A percentile compares a stretch with the other conserved stretches of the same genome.
These are phyloP conservation scores for Liasis olivaceus DNA, from an alignment of 2,797 vertebrate species.

Conservation along the genomic window DNA sequence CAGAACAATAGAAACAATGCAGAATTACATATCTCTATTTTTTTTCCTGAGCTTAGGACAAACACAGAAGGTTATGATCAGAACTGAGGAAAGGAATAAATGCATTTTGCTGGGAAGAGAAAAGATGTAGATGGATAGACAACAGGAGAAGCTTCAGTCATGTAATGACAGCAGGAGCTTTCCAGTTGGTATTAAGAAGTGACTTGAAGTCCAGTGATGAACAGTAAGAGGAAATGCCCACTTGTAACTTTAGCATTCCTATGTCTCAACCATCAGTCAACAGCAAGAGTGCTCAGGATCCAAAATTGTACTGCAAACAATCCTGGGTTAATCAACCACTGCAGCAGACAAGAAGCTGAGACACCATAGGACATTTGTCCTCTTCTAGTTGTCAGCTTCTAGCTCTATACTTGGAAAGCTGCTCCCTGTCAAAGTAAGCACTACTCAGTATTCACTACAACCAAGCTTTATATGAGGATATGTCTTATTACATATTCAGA, in stretches of 20 bases:
- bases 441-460: neutral
- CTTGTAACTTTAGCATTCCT: too few relatives aligned
- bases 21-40: neutral
- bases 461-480: neutral
- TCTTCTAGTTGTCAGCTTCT: neutral
- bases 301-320: neutral
- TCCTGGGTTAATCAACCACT: neutral
- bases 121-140: neutral
- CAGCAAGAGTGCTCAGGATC: neutral
- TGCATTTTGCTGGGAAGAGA: neutral
- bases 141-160: too few relatives aligned
- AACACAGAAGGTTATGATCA: neutral
- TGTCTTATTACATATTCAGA: neutral
- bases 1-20: neutral
- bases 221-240: too few relatives aligned
- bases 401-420: neutral
- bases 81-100: neutral
- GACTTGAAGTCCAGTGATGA: too few relatives aligned
- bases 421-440: neutral
- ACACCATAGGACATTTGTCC: neutral
- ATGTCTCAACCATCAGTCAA: neutral
- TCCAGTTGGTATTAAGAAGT: too few relatives aligned
- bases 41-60: neutral
- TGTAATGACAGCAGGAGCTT: too few relatives aligned
- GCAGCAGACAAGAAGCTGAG: neutral